phyloP scores from a whole-genome alignment of 2,797 vertebrate genomes.

The Valencia hispanica region DNA sequence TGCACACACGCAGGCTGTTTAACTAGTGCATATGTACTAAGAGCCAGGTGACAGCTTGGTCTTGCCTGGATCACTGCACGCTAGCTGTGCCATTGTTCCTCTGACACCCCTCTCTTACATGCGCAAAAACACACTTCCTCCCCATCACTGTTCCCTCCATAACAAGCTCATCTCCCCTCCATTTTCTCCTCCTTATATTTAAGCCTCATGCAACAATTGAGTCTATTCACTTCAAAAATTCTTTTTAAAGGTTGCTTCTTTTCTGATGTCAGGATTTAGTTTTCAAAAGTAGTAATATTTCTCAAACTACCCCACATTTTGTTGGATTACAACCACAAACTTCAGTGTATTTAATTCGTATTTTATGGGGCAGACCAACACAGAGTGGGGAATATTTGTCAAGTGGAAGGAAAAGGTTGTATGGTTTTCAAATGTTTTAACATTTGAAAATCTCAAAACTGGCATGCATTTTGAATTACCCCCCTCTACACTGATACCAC shows the following conservation, averaged over 20 bases:
- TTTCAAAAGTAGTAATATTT: not conserved
- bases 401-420: not conserved
- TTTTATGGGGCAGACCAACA: not conserved
- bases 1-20: conserved; percentile 38
- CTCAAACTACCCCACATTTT: not conserved
- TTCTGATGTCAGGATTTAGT: not conserved
- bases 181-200: conserved; percentile 11
- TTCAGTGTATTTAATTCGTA: not conserved
- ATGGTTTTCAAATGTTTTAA: not conserved
- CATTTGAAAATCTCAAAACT: not conserved
- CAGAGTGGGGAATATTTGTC: not conserved
- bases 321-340: not conserved
- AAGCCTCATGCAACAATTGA: not conserved
- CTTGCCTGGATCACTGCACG: conserved; percentile 80
- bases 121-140: conserved; percentile 45
- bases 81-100: conserved; percentile 74
- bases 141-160: conserved; percentile 29
- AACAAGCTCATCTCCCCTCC: conserved; percentile 34
- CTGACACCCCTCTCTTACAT: conserved; percentile 35
- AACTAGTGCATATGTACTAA: conserved; percentile 68
- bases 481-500: no score
- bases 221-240: not conserved
- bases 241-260: not conserved
- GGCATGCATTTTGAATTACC: no score
- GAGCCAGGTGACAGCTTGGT: conserved; percentile 80